Evolutionary conservation across 2,797 vertebrate genomes (phyloP).

Genomic region (Chlorospingus semifuscus): DNA sequence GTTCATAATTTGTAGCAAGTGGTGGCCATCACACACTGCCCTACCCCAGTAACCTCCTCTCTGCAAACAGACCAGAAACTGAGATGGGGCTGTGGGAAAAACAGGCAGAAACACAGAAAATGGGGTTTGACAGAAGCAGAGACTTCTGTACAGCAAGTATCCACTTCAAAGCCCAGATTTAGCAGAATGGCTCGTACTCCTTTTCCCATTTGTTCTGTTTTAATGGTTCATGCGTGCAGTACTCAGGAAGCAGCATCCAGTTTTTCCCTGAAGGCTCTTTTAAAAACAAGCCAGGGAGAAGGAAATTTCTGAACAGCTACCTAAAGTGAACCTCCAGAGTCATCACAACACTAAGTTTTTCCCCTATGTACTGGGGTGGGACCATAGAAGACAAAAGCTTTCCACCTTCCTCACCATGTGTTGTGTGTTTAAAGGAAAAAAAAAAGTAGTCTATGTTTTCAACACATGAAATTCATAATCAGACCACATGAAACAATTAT

Average conservation of each 20-base stretch:
- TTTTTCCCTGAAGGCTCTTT: background rate
- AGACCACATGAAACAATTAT: constrained; percentile 8
- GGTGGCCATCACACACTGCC: background rate
- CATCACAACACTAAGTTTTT: background rate
- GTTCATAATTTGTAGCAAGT: fast-evolving
- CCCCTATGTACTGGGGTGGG: background rate
- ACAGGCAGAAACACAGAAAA: fast-evolving
- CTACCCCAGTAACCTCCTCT: background rate
- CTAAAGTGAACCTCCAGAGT: background rate
- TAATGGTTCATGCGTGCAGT: background rate
- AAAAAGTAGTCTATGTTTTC: background rate
- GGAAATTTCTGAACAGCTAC: background rate
- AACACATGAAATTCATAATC: constrained; percentile 23
- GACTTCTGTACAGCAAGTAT: background rate
- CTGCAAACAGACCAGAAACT: background rate
- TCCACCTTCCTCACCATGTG: constrained; percentile 1
- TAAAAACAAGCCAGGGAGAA: background rate
- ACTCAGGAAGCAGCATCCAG: background rate
- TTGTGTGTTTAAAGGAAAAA: background rate
- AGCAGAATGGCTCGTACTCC: background rate
- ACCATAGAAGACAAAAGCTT: background rate
- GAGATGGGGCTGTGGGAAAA: background rate
- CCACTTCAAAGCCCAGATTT: background rate
- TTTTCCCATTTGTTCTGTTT: background rate
- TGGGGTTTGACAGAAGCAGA: background rate